Base-by-base conservation (phyloP, 2,888 invertebrate species). In the Pasiphila rectangulata region DNA sequence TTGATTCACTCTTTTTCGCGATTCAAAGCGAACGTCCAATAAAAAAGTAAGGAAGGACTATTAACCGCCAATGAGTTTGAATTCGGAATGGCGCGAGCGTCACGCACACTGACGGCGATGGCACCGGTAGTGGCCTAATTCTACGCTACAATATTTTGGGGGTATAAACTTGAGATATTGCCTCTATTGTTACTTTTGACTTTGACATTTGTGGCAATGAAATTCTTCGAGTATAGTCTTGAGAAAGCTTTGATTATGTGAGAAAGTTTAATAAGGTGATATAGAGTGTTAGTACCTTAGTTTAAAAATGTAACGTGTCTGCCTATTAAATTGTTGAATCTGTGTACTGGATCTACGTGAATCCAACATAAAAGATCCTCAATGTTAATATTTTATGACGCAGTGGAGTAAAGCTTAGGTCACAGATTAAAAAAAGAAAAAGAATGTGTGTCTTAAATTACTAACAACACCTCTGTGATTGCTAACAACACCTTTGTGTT, bases 51-150 rank as follows among this genome's bases (percentile, higher is more conserved):
- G 35, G 49, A 51, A 54, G 47, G 51, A 44, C 50, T 50, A 51
- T 56, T 58, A 54, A 46, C 47, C 47, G 40, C 49, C 53, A 55
- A 57, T 57, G 55, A 54, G 51, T 49, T 52, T 41, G 48, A 50
- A 42, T 53, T 43, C 41, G 48, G 46, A 53, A 51, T 29, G 46
- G 43, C 42, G 51, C 35, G 51, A 48, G 36, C 38, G 48, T 40
- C 58, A 54, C 58, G 56, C 56, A 56, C 16, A 9, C 32, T 29
- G 35, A 24, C 32, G 51, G 44, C 44, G 58, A 39, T 52, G 53
- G 56, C 49, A 46, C 57, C 47, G 46, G 29, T 30, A 20, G 25
- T 17, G 38, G 15, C 39, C 47, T 42, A 5, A 35, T 29, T 43
- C 39, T 34, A 4, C 29, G 29, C 24, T 37, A 35, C 41, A 32